Percentiles rank a stretch among this genome's conserved stretches.
Evolutionary conservation across 2,797 vertebrate species (phyloP).

Genomic region (Zenarchopterus dispar): DNA sequence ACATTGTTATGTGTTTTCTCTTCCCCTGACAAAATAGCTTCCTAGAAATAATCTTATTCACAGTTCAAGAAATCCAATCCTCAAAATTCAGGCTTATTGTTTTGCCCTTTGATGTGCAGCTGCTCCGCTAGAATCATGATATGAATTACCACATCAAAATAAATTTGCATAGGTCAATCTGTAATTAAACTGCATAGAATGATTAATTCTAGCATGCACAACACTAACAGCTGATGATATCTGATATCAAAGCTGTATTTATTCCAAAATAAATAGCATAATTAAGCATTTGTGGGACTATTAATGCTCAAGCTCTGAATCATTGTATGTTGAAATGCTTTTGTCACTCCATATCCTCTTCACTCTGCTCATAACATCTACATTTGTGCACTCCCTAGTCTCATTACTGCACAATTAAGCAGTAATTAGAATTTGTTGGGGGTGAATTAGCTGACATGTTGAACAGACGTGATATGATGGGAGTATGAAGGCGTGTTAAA

Average conservation of each 20-base stretch:
- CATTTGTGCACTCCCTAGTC: conserved; percentile 64
- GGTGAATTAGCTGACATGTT: conserved; percentile 78
- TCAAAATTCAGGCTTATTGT: too few species aligned
- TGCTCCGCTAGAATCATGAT: not conserved
- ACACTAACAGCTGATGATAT: not conserved
- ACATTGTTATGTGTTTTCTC: too few species aligned
- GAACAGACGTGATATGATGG: conserved; percentile 70
- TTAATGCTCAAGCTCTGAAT: not conserved
- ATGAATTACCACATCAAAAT: conserved; percentile 17
- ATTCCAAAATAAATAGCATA: not conserved
- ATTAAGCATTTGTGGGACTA: not conserved
- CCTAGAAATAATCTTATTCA: too few species aligned
- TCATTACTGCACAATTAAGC: conserved; percentile 81
- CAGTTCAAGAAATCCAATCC: too few species aligned
- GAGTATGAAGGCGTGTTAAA: conserved; percentile 50
- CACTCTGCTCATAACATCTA: conserved; percentile 55
- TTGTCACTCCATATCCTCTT: conserved; percentile 27
- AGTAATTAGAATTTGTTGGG: conserved; percentile 80
- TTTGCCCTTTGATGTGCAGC: too few species aligned
- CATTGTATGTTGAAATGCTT: conserved; percentile 1
- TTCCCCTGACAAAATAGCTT: too few species aligned
- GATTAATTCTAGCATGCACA: not conserved
- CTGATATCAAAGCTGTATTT: not conserved
- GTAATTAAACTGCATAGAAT: conserved; percentile 12
- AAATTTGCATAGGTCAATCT: not conserved